A percentile compares a stretch with the other conserved stretches of the same genome.
Conservation (phyloP, 2,888 invertebrate species). For the Mimachlamys varia region DNA sequence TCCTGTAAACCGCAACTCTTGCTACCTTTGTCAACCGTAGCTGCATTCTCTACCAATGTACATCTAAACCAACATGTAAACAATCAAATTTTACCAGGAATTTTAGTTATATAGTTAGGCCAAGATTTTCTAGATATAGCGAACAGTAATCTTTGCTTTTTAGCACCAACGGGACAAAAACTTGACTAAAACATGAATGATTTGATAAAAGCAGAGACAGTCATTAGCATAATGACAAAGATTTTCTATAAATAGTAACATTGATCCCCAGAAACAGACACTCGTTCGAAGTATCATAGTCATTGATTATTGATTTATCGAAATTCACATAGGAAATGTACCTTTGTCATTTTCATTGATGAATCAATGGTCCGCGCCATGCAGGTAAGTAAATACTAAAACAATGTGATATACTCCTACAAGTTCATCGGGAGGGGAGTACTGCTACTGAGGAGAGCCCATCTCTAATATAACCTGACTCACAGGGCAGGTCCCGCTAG, state of each 20-base stretch:
- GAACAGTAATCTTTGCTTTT: too few species aligned
- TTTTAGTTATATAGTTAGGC: too few species aligned
- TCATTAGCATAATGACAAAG: neutral
- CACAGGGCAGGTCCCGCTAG: neutral
- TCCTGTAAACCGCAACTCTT: too few species aligned
- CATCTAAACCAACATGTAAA: too few species aligned
- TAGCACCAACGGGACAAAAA: too few species aligned
- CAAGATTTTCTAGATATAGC: too few species aligned
- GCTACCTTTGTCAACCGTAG: too few species aligned
- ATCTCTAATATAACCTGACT: neutral
- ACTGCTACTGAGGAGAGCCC: neutral
- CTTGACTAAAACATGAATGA: neutral
- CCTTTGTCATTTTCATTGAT: too few species aligned
- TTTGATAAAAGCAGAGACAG: neutral
- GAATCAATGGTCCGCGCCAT: neutral
- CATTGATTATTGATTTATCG: neutral
- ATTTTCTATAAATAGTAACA: neutral
- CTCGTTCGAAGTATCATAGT: neutral
- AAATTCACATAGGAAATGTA: neutral
- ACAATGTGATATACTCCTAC: too few species aligned
- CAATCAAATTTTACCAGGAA: too few species aligned
- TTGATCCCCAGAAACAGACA: neutral
- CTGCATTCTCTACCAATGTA: too few species aligned
- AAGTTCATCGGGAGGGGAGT: neutral
- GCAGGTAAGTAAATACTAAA: neutral